Conservation (phyloP, 2,797 vertebrate species). For the Eulemur rubriventer region DNA sequence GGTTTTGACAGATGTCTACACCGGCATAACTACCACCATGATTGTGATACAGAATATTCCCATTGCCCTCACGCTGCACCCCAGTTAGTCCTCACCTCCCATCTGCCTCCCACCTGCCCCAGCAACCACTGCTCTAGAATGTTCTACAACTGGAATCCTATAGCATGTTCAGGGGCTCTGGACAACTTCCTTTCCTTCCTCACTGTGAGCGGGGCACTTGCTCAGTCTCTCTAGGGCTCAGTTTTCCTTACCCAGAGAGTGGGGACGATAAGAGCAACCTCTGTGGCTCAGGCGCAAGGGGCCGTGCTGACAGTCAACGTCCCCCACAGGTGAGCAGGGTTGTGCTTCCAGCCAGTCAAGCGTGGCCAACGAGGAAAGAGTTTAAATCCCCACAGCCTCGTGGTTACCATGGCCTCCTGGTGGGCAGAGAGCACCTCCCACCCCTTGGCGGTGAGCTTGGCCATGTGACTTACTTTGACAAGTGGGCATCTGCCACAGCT, state of each 20-base stretch:
- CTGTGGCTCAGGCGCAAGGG: too few species aligned
- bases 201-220: not conserved
- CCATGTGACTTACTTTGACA: not conserved
- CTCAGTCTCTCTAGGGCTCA: not conserved
- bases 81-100: not conserved
- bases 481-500: not conserved
- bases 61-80: not conserved
- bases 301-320: not conserved
- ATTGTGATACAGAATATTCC: not conserved
- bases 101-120: not conserved
- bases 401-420: not conserved
- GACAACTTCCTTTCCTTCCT: not conserved
- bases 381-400: not conserved
- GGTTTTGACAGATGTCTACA: not conserved
- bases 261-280: not conserved
- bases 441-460: not conserved
- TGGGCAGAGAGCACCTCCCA: not conserved
- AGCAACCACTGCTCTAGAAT: not conserved
- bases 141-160: not conserved
- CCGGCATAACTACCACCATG: rapidly evolving
- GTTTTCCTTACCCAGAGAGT: not conserved
- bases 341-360: not conserved
- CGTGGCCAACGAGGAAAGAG: not conserved
- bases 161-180: not conserved
- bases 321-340: not conserved